phyloP scores from a whole-genome alignment of 2,797 vertebrate species.

The Lycodopsis pacificus region DNA sequence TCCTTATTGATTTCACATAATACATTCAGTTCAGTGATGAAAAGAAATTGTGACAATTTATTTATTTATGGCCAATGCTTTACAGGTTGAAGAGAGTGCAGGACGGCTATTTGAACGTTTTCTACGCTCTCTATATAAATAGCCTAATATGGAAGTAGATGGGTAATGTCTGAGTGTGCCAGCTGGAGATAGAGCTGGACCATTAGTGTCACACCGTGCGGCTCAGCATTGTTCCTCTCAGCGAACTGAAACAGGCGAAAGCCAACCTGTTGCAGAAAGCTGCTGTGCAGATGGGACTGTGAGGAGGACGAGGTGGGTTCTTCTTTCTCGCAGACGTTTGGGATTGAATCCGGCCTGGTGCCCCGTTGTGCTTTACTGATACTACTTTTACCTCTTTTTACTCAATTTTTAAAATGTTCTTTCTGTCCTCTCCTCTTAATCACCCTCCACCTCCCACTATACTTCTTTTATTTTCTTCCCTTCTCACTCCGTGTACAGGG shows the following conservation, averaged over 20 bases:
- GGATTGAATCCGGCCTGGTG: slow-evolving; percentile 5
- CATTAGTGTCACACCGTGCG: slow-evolving; percentile 30
- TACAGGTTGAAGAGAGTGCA: neutral
- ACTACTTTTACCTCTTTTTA: neutral
- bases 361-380: slow-evolving; percentile 36
- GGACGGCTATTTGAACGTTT: neutral
- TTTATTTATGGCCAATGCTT: neutral
- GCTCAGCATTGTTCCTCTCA: slow-evolving; percentile 35
- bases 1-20: neutral
- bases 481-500: slow-evolving; percentile 52
- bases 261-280: slow-evolving; percentile 19
- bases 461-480: slow-evolving; percentile 33
- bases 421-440: slow-evolving; percentile 14
- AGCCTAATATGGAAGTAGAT: slow-evolving; percentile 18
- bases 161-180: slow-evolving; percentile 14
- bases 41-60: neutral
- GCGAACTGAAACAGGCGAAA: slow-evolving; percentile 14
- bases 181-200: slow-evolving; percentile 23
- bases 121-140: neutral
- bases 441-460: slow-evolving; percentile 12
- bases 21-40: neutral
- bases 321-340: slow-evolving; percentile 4
- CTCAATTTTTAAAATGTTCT: neutral
- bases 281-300: slow-evolving; percentile 14
- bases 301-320: slow-evolving; percentile 35